Evolutionary conservation across 2,888 invertebrate genomes (phyloP).

Genomic region (Melanostoma scalare): DNA sequence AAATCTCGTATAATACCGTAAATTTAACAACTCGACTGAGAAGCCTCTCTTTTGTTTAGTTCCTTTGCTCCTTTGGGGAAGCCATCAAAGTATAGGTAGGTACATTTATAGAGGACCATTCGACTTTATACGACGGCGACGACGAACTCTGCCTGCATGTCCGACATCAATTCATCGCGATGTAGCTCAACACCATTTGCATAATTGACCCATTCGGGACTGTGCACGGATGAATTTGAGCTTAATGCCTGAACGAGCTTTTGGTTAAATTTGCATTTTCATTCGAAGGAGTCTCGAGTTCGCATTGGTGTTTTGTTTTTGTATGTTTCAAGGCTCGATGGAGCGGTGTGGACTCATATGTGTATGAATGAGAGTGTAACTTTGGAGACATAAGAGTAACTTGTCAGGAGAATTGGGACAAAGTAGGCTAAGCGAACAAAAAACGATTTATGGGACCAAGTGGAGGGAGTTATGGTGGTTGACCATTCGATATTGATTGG

Average conservation of each 20-base stretch:
- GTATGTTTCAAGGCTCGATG: constrained; percentile 50
- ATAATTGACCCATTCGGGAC: constrained; percentile 81
- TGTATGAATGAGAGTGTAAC: not conserved
- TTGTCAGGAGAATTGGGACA: constrained; percentile 48
- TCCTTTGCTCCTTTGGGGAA: constrained; percentile 3
- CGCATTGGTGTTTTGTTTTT: constrained; percentile 20
- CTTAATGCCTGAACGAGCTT: constrained; percentile 80
- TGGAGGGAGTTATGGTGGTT: not conserved
- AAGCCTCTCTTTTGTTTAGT: constrained; percentile 23
- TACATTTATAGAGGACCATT: constrained; percentile 48
- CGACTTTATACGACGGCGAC: constrained; percentile 49
- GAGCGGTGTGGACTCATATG: constrained; percentile 1
- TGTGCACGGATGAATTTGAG: constrained; percentile 78
- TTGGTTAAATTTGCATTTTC: constrained; percentile 74
- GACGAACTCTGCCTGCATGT: constrained; percentile 78
- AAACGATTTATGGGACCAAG: constrained; percentile 41
- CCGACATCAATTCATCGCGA: constrained; percentile 76
- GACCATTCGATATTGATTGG: constrained; percentile 8
- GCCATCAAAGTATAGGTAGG: constrained; percentile 12
- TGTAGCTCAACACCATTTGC: constrained; percentile 77
- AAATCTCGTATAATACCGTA: constrained; percentile 64
- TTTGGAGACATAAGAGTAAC: constrained; percentile 43
- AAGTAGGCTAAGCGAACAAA: constrained; percentile 37
- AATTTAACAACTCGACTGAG: constrained; percentile 66
- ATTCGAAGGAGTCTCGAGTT: constrained; percentile 31